Percentiles rank a stretch among this genome's conserved stretches.
Conservation (phyloP, 2,113 vertebrate species). For the Dermatemys mawii region DNA sequence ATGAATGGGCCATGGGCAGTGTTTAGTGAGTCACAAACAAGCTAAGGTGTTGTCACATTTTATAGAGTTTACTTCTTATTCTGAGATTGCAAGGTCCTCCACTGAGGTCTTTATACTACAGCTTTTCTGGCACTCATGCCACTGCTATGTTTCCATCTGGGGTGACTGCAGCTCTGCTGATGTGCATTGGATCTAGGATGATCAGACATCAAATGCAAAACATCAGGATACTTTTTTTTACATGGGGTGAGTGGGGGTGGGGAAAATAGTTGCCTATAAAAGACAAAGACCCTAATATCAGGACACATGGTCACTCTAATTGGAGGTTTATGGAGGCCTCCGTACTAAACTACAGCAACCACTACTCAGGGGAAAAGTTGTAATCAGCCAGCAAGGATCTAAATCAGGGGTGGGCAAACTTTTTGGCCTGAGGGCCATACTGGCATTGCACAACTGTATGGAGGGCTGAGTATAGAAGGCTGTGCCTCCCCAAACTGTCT, state of each 20-base stretch:
- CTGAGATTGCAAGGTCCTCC: neutral
- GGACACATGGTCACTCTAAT: neutral
- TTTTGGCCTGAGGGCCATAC: no score
- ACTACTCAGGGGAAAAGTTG: neutral
- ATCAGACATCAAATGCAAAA: no score
- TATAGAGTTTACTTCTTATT: neutral
- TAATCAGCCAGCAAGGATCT: neutral
- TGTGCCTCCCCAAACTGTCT: no score
- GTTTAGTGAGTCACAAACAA: neutral
- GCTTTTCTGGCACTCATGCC: rapidly evolving
- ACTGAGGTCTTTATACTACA: neutral
- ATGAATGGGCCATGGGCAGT: neutral
- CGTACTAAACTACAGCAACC: neutral
- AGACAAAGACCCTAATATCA: no score
- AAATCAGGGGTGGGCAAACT: no score
- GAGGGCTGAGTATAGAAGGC: no score
- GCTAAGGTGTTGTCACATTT: neutral
- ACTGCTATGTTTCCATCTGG: rapidly evolving
- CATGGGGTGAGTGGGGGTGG: no score
- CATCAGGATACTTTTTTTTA: no score
- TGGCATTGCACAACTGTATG: no score
- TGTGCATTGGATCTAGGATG: no score
- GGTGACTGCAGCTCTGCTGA: no score
- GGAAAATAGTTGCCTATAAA: no score
- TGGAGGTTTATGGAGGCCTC: neutral